phyloP scores from a whole-genome alignment of 1,140 invertebrate genomes.

The Hypsibius dujardini region DNA sequence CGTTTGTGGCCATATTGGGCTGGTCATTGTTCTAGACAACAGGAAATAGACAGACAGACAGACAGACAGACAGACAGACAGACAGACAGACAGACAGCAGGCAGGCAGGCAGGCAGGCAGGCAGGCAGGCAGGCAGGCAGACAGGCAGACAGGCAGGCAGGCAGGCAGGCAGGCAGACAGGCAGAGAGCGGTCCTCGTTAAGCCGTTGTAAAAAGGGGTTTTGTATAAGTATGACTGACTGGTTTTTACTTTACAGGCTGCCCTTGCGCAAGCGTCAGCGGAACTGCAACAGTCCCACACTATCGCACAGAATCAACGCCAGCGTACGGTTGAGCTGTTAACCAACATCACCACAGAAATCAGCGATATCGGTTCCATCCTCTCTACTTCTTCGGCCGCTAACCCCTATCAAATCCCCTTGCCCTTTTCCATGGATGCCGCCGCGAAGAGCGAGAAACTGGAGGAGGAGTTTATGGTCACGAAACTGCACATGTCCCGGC shows the following conservation, averaged over 20 bases:
- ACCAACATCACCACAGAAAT: conserved; percentile 81
- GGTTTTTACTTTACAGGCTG: conserved; percentile 9
- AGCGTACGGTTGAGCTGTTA: conserved; percentile 82
- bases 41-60: too few relatives aligned
- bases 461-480: conserved; percentile 98
- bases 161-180: too few relatives aligned
- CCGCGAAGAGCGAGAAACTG: conserved; percentile 46
- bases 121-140: too few relatives aligned
- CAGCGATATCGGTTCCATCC: conserved; percentile 72
- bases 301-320: conserved; percentile 72
- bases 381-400: conserved; percentile 52
- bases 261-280: conserved; percentile 41
- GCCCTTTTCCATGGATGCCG: conserved; percentile 27
- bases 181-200: too few relatives aligned
- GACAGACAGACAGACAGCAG: too few relatives aligned
- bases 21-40: too few relatives aligned
- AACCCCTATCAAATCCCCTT: not conserved
- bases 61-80: too few relatives aligned
- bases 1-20: too few relatives aligned
- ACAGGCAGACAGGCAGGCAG: too few relatives aligned
- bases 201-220: too few relatives aligned
- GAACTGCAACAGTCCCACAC: conserved; percentile 83
- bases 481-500: conserved; percentile 86
- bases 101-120: too few relatives aligned
- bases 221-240: too few relatives aligned